Evolutionary conservation across 2,113 vertebrate species (phyloP).

Genomic region (Alaudala cheleensis): DNA sequence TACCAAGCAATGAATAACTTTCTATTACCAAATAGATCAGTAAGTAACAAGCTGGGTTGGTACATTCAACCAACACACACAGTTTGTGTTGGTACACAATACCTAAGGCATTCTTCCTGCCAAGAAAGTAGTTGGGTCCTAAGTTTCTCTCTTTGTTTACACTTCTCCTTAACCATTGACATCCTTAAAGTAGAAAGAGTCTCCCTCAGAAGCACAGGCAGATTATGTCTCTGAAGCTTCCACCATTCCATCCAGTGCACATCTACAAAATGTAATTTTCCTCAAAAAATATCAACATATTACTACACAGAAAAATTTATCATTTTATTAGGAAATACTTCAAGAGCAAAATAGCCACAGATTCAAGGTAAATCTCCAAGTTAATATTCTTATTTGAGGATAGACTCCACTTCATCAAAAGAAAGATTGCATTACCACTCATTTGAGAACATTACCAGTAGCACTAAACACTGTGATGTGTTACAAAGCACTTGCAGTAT

Average conservation of each 20-base stretch:
- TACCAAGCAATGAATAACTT: not conserved
- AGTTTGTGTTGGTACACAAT: not conserved
- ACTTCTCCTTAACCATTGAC: not conserved
- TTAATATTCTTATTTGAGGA: not conserved
- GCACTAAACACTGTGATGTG: not conserved
- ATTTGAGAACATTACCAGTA: not conserved
- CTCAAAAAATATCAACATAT: not conserved
- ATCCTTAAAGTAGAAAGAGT: not conserved
- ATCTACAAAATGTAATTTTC: not conserved
- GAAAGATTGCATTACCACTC: not conserved
- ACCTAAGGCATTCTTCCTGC: not conserved
- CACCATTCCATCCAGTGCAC: not conserved
- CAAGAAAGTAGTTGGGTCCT: not conserved
- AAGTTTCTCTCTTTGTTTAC: not conserved
- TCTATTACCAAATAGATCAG: not conserved
- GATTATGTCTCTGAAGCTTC: not conserved
- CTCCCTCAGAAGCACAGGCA: not conserved
- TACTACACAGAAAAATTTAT: not conserved
- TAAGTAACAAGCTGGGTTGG: not conserved
- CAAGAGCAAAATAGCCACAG: rapidly evolving
- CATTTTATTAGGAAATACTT: not conserved
- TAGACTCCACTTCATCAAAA: not conserved
- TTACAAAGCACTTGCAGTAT: not conserved
- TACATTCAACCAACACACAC: not conserved
- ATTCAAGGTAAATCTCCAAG: not conserved